Percentiles rank a stretch among this genome's conserved stretches.
Evolutionary conservation across 2,888 invertebrate genomes (phyloP).

Genomic region (Metallyticus violacea): DNA sequence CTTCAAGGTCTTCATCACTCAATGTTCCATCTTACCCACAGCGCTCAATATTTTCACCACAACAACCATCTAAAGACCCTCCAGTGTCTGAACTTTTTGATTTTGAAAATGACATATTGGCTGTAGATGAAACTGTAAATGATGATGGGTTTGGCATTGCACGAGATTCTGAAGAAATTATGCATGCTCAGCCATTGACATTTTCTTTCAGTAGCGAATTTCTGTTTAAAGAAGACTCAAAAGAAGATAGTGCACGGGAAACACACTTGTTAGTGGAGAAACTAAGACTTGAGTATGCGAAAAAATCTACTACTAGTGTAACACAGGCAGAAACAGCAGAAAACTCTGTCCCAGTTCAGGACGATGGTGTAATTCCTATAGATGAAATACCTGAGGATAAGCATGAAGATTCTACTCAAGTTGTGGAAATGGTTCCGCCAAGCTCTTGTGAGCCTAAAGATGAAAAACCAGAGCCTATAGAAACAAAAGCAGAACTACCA

Average conservation of each 20-base stretch:
- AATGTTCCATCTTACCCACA: slow-evolving; percentile 35
- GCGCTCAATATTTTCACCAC: slow-evolving; percentile 70
- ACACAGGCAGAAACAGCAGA: slow-evolving; percentile 48
- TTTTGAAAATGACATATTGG: slow-evolving; percentile 58
- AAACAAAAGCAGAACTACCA: background rate
- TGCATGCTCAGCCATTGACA: slow-evolving; percentile 49
- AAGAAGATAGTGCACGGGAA: slow-evolving; percentile 79
- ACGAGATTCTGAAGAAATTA: slow-evolving; percentile 60
- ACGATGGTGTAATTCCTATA: slow-evolving; percentile 27
- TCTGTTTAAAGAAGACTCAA: slow-evolving; percentile 72
- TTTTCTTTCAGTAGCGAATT: slow-evolving; percentile 65
- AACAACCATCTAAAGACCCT: slow-evolving; percentile 55
- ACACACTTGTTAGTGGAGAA: slow-evolving; percentile 83
- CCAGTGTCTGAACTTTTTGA: slow-evolving; percentile 61
- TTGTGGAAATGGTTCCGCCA: slow-evolving; percentile 8
- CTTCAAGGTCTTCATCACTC: slow-evolving; percentile 36
- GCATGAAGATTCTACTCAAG: slow-evolving; percentile 34
- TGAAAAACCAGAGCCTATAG: background rate
- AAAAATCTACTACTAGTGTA: slow-evolving; percentile 59
- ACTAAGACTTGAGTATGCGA: slow-evolving; percentile 67
- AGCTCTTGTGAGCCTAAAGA: background rate
- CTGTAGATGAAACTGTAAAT: slow-evolving; percentile 58
- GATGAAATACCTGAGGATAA: slow-evolving; percentile 20
- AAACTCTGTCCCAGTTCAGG: slow-evolving; percentile 31
- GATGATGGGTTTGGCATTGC: slow-evolving; percentile 63